Percentiles rank a stretch among this genome's conserved stretches.
Evolutionary conservation across 1,140 invertebrate species (phyloP).

Genomic region (Calephelis virginiensis): DNA sequence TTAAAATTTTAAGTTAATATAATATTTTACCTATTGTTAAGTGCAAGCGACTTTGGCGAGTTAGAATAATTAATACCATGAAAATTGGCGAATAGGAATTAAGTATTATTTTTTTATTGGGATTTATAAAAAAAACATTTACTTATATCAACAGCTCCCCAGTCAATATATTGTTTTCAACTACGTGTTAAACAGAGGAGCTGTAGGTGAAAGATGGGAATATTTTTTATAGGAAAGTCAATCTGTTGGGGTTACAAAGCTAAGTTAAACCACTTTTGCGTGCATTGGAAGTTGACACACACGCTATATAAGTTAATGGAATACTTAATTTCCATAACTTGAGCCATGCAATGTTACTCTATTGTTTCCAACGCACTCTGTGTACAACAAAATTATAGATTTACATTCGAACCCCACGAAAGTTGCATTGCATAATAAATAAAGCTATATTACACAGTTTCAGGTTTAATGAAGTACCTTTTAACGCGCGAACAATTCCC

Average conservation of each 20-base stretch:
- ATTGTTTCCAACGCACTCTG: slow-evolving; percentile 13
- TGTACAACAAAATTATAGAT: slow-evolving; percentile 26
- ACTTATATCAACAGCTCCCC: too few relatives aligned
- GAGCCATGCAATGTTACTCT: slow-evolving; percentile 13
- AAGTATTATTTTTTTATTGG: too few relatives aligned
- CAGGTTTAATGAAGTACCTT: slow-evolving; percentile 31
- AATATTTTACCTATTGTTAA: too few relatives aligned
- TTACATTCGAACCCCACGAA: slow-evolving; percentile 21
- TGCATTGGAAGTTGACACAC: neutral
- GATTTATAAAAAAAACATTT: too few relatives aligned
- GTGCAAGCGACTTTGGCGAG: too few relatives aligned
- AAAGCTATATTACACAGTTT: slow-evolving; percentile 24
- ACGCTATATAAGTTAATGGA: slow-evolving; percentile 5
- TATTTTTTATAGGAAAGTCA: neutral
- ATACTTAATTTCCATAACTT: neutral
- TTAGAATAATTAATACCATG: too few relatives aligned
- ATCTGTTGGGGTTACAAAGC: neutral
- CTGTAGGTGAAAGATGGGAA: too few relatives aligned
- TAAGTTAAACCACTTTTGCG: neutral
- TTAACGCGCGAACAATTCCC: slow-evolving; percentile 29
- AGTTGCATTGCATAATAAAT: slow-evolving; percentile 39
- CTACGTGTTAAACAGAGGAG: too few relatives aligned
- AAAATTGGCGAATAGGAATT: too few relatives aligned
- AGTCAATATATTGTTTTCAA: too few relatives aligned
- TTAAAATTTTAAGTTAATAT: too few relatives aligned